A percentile compares a stretch with the other conserved stretches of the same genome.
Conservation (phyloP, 2,797 vertebrate genomes). For the Aldrovandia affinis region DNA sequence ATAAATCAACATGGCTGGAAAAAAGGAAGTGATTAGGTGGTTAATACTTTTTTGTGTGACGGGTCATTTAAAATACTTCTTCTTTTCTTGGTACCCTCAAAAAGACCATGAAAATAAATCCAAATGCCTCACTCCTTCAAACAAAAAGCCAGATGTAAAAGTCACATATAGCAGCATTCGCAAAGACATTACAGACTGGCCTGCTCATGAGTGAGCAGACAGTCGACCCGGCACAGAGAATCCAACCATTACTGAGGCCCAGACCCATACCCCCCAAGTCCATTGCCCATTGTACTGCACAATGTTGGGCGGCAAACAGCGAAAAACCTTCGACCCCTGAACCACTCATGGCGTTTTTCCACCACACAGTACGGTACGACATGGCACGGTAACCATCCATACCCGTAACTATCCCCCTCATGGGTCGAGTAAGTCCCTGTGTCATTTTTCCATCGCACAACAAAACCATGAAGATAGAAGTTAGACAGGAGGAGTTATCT, state of each 20-base stretch:
- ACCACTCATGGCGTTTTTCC: no score
- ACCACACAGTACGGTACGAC: no score
- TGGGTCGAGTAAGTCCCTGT: no score
- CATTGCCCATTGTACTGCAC: not conserved
- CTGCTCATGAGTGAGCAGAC: not conserved
- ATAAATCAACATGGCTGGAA: conserved; percentile 7
- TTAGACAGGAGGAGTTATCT: no score
- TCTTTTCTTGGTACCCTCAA: not conserved
- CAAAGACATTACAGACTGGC: not conserved
- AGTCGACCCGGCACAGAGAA: not conserved
- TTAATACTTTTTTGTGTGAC: not conserved
- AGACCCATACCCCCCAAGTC: not conserved
- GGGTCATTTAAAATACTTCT: not conserved
- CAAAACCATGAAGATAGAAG: no score
- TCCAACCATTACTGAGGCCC: not conserved
- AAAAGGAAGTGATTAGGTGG: not conserved
- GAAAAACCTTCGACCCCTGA: not conserved
- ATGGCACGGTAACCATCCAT: no score
- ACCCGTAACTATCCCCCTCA: no score
- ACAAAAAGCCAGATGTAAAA: not conserved
- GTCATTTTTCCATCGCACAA: no score
- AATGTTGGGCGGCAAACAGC: not conserved
- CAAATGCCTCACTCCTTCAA: not conserved
- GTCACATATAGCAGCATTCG: not conserved
- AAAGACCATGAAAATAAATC: not conserved